These are phyloP conservation scores for Teleopsis dalmanni DNA, from an alignment of 1,140 invertebrate species.

Conservation along the genomic window DNA sequence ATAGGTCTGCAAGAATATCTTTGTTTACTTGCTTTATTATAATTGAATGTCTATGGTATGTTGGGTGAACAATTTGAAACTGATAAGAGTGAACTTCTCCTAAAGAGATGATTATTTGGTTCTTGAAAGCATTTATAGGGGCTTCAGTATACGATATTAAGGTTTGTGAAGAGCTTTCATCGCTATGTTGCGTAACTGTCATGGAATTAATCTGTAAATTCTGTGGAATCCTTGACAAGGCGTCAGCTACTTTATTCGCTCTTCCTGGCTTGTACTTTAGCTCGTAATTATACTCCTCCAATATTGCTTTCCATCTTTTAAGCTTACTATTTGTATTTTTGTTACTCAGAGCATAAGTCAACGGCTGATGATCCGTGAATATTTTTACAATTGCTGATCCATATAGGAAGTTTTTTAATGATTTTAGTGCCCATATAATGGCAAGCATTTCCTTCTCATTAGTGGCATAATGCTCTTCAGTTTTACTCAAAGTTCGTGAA, in stretches of 20 bases:
- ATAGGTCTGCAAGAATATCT: too few species aligned
- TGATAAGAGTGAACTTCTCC: too few species aligned
- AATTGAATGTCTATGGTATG: too few species aligned
- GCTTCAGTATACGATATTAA: not conserved
- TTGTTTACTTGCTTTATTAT: too few species aligned
- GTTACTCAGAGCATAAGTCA: not conserved
- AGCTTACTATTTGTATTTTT: constrained; percentile 3
- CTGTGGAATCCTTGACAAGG: not conserved
- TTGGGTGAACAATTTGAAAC: too few species aligned
- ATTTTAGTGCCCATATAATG: constrained; percentile 42
- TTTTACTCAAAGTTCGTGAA: not conserved
- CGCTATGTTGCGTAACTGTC: not conserved
- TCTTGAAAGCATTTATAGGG: too few species aligned
- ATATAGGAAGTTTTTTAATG: constrained; percentile 33
- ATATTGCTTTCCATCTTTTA: constrained; percentile 2
- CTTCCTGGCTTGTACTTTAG: constrained; percentile 2
- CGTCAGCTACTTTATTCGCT: constrained; percentile 5
- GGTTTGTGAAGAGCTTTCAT: not conserved
- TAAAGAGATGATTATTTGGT: too few species aligned
- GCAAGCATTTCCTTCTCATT: constrained; percentile 30
- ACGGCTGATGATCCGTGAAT: not conserved
- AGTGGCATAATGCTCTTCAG: constrained; percentile 15
- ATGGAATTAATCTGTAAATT: not conserved
- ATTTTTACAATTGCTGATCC: too few species aligned
- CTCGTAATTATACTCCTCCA: constrained; percentile 8